These are phyloP conservation scores for Alentia gelatinosa DNA, from an alignment of 2,888 invertebrate genomes.

Conservation along the genomic window DNA sequence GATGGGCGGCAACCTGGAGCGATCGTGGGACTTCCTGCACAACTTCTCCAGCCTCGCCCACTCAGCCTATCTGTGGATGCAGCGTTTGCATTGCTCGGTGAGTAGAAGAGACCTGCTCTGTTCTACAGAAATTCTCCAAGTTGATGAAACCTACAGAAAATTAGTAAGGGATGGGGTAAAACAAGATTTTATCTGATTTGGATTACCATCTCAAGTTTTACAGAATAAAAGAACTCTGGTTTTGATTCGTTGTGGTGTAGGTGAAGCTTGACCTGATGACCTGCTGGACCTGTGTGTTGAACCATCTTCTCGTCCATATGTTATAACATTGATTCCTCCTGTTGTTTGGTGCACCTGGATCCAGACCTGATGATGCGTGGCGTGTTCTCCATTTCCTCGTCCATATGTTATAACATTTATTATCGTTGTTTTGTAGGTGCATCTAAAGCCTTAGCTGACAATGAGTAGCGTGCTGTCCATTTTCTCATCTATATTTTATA, in stretches of 20 bases:
- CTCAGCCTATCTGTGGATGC: slow-evolving; percentile 79
- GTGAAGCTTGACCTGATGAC: too few relatives aligned
- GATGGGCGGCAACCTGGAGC: slow-evolving; percentile 75
- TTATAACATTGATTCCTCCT: too few relatives aligned
- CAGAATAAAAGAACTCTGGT: too few relatives aligned
- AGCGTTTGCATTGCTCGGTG: slow-evolving; percentile 77
- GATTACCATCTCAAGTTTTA: too few relatives aligned
- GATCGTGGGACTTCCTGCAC: slow-evolving; percentile 77
- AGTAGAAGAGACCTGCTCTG: too few relatives aligned
- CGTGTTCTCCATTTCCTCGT: slow-evolving; percentile 77
- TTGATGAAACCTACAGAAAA: too few relatives aligned
- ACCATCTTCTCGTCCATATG: too few relatives aligned
- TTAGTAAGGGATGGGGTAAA: too few relatives aligned
- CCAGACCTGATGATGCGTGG: slow-evolving; percentile 73
- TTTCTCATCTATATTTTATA: not conserved
- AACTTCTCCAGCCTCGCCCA: slow-evolving; percentile 76
- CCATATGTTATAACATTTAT: slow-evolving; percentile 75
- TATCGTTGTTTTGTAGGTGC: not conserved
- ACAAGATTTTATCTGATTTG: too few relatives aligned
- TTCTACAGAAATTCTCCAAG: too few relatives aligned
- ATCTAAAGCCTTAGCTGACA: not conserved
- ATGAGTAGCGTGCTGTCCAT: not conserved
- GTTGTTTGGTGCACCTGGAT: slow-evolving; percentile 73
- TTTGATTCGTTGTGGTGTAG: too few relatives aligned
- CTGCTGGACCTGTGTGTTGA: too few relatives aligned